phyloP scores from a whole-genome alignment of 1,140 invertebrate species.

The Apocrypta bakeri region DNA sequence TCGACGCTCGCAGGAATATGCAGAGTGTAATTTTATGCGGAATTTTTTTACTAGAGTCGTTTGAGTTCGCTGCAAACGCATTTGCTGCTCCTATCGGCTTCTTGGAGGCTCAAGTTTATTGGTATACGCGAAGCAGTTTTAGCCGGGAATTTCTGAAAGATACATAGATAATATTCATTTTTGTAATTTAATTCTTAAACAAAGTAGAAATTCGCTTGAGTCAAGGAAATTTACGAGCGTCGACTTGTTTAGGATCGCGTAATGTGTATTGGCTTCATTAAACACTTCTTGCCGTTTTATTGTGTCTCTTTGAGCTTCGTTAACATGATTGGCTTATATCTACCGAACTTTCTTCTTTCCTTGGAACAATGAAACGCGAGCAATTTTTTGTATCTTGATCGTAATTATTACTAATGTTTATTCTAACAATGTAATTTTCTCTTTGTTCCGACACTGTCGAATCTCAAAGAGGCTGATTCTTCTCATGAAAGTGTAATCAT shows the following conservation, averaged over 20 bases:
- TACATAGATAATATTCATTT: too few relatives aligned
- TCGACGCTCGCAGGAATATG: slow-evolving; percentile 5
- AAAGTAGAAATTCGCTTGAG: neutral
- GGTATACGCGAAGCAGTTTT: neutral
- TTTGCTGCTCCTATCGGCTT: neutral
- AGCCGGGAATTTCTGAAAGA: neutral
- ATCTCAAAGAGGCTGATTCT: slow-evolving; percentile 9
- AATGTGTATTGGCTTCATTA: neutral
- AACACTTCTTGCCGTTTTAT: neutral
- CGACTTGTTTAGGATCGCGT: neutral
- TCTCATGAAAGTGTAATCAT: neutral
- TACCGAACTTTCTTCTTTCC: slow-evolving; percentile 14
- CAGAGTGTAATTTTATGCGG: slow-evolving; percentile 4
- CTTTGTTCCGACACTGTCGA: neutral
- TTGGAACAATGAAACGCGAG: neutral
- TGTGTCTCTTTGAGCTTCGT: slow-evolving; percentile 28
- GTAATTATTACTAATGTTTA: neutral
- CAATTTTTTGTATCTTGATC: neutral
- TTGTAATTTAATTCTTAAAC: neutral
- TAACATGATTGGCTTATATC: slow-evolving; percentile 1
- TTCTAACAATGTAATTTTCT: neutral
- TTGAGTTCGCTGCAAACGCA: too few relatives aligned
- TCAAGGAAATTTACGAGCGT: neutral
- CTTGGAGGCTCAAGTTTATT: neutral
- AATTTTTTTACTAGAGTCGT: neutral